Base-by-base conservation (phyloP, 2,797 vertebrate genomes). In the Rhincodon typus region DNA sequence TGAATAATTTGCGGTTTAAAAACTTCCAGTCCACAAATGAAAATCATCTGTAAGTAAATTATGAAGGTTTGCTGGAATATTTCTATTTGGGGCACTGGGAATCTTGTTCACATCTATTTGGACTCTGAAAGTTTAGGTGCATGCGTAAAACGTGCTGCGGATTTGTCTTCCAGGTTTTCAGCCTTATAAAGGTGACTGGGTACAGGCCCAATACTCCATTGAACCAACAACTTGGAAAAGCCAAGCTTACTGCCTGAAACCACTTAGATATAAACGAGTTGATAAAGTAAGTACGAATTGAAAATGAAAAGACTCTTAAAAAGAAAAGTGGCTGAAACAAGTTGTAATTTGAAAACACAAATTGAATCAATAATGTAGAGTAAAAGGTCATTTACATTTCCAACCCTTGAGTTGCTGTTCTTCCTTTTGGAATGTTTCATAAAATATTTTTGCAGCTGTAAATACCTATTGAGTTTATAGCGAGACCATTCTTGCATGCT, bases 121-220 rank as follows among this genome's bases (percentile, higher is more conserved):
- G 79, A 38, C 38, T 34, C 50, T 57, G 4, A 12, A 6, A 6
- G 0, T 13, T n/a, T 79, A 0, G 42, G 4, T 62, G 46, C 67
- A 86, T 67, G 34, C 53, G 87, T 53, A 84, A 62, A 57, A 30
- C 62, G 62, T 77, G 95, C 69, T 82, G 84, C 74, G 94, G 95
- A 95, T 86, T 2, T 77, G 95, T 53, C 96, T 74, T 10, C 94
- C 62, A 99, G 99, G 98, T 96, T 99, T 98, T 96, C 94, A 97
- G 95, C 99, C 99, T 84, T 98, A 97, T 97, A 98, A 98, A 97
- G 99, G 99, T 95, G 99, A 99, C 97, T 99, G 98, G 98, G 98
- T 99, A 77, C 98, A 99, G 97, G 98, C 98, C 0, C 97, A 98
- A 95, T 99, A 99, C 96, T 97, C 97, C 88, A 97, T 99, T 96